phyloP scores from a whole-genome alignment of 2,113 vertebrate genomes.

The Syngnathus typhle region DNA sequence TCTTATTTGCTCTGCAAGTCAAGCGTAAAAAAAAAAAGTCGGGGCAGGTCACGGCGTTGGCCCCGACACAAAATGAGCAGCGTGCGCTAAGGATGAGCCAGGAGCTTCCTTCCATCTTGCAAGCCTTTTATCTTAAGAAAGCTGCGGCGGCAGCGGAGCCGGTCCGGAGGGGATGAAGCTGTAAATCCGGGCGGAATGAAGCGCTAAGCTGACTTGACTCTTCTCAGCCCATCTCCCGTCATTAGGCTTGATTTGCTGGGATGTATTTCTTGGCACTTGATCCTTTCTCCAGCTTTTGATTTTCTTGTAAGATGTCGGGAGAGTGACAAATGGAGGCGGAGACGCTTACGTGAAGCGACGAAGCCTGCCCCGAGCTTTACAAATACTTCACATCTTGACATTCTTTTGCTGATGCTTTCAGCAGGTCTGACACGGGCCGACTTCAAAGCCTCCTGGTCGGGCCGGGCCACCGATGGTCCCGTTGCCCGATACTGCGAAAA shows the following conservation, averaged over 20 bases:
- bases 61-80: background rate
- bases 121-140: constrained; percentile 17
- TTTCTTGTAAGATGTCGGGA: constrained; percentile 7
- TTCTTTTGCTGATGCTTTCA: constrained; percentile 42
- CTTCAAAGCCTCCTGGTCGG: constrained; percentile 31
- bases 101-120: background rate
- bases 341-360: constrained; percentile 1
- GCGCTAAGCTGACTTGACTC: background rate
- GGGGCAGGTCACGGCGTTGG: no score
- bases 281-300: constrained; percentile 8
- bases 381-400: constrained; percentile 21
- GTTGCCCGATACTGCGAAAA: constrained; percentile 34
- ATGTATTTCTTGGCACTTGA: background rate
- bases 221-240: constrained; percentile 16
- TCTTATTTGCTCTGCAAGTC: no score
- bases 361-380: background rate
- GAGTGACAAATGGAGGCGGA: constrained; percentile 15
- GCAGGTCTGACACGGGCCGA: constrained; percentile 22
- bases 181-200: constrained; percentile 18
- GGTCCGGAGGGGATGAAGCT: constrained; percentile 3
- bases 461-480: constrained; percentile 39
- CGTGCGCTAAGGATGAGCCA: background rate
- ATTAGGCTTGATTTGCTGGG: constrained; percentile 17
- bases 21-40: background rate
- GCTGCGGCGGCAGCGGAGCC: constrained; percentile 4